These are phyloP conservation scores for Phycodurus eques DNA, from an alignment of 2,113 vertebrate species.

Conservation along the genomic window DNA sequence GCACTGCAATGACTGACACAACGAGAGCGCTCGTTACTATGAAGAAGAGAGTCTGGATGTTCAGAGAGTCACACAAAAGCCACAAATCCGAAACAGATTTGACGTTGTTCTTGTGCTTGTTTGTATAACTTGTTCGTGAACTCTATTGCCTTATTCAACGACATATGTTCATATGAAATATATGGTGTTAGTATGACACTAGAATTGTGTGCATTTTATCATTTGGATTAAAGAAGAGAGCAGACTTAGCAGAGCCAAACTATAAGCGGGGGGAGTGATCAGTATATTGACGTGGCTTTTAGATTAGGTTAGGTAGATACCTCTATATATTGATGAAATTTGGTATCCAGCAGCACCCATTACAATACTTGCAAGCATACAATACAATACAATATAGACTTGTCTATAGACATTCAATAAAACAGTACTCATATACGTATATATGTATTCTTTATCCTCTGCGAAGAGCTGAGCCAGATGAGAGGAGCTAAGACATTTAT, in stretches of 20 bases:
- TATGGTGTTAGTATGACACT: slow-evolving; percentile 64
- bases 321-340: no score
- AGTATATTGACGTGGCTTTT: background rate
- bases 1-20: slow-evolving; percentile 64
- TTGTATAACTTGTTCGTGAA: slow-evolving; percentile 67
- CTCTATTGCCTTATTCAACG: slow-evolving; percentile 70
- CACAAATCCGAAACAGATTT: slow-evolving; percentile 29
- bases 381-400: no score
- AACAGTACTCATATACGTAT: no score
- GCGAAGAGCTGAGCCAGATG: no score
- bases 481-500: no score
- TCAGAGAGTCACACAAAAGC: slow-evolving; percentile 24
- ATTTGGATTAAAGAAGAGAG: slow-evolving; percentile 24
- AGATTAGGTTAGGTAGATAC: background rate
- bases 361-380: no score
- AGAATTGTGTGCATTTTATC: slow-evolving; percentile 48
- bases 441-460: no score
- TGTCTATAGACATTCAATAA: no score
- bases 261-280: background rate
- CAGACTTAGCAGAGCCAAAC: slow-evolving; percentile 14
- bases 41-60: no score
- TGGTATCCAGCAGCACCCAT: no score
- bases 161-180: slow-evolving; percentile 76
- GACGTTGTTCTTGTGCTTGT: slow-evolving; percentile 64
- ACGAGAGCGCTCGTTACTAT: slow-evolving; percentile 10